Base-by-base conservation (phyloP, 1,140 invertebrate species). In the Stegodyphus dumicola region DNA sequence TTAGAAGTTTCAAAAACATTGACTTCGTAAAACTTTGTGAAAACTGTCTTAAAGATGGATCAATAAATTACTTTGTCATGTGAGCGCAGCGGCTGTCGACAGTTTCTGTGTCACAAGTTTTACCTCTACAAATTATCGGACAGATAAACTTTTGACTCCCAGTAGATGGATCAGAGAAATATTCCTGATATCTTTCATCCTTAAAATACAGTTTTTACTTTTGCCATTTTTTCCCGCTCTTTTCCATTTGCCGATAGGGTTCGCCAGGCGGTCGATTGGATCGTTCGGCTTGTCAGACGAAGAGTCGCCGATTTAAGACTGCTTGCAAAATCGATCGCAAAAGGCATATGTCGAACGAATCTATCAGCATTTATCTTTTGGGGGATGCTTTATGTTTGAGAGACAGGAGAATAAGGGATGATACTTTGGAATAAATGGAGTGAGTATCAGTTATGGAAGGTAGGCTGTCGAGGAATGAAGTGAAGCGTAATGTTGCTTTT, bases 281-380 rank as follows among this genome's bases (percentile, higher is more conserved):
- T 79, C 77, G 77, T 79, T 79, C 65, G 70, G 70, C 77, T 70
- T 79, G 77, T 79, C 77, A 79, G 77, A 79, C 77, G 52, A 10
- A 48, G 70, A 69, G 77, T 79, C 77, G 77, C 66, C 77, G 77
- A 79, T 79, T 70, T 60, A 64, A 48, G 48, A 67, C 18, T 60
- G 49, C 73, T 13, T 33, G 51, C 52, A 79, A 67, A 67, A 81
- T 81, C 78, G 78, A 81, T 81, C 73, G 69, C 15, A 73, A 18
- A 81, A 73, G 78, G 78, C 78, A 81, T 81, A 81, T 81, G 78
- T 81, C 78, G 78, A 81, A 81, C 78, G 53, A 33, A 81, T 81
- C 78, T 81, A 81, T 81, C 78, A 73, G 78, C 69, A 73, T 81
- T 81, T 81, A 73, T 71, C 69, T 81, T 81, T 79, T 69, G 48